Conservation (phyloP, 23 tunicate genomes). For the Botrylloides violaceus region DNA sequence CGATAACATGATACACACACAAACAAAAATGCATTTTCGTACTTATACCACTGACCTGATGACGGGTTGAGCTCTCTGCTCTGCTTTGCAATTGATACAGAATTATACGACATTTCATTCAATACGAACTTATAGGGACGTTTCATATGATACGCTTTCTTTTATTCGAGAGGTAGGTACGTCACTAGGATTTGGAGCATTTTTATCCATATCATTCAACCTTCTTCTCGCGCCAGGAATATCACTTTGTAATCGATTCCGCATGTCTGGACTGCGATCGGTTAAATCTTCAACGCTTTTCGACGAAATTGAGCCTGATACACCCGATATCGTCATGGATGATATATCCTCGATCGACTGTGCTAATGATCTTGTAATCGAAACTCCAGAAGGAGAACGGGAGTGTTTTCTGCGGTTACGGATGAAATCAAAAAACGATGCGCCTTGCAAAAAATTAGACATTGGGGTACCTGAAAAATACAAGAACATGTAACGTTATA, state of each 20-base stretch:
- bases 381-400: conserved; percentile 57
- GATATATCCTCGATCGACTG: conserved; percentile 20
- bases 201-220: not conserved
- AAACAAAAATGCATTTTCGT: too few species aligned
- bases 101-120: too few species aligned
- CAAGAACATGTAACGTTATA: too few species aligned
- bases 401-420: conserved; percentile 19
- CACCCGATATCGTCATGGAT: conserved; percentile 4
- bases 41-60: too few species aligned
- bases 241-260: conserved; percentile 12
- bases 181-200: not conserved
- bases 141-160: conserved; percentile 54
- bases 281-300: conserved; percentile 23
- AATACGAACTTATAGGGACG: conserved; percentile 35
- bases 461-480: conserved; percentile 40
- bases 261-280: not conserved
- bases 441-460: conserved; percentile 29
- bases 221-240: conserved; percentile 5
- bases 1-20: too few species aligned
- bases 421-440: conserved; percentile 32
- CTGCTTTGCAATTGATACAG: too few species aligned
- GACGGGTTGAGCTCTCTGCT: too few species aligned
- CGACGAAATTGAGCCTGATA: too few species aligned
- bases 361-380: conserved; percentile 24
- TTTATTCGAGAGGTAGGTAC: not conserved